Evolutionary conservation across 2,888 invertebrate species (phyloP).

Genomic region (Zaprionus lineosus): DNA sequence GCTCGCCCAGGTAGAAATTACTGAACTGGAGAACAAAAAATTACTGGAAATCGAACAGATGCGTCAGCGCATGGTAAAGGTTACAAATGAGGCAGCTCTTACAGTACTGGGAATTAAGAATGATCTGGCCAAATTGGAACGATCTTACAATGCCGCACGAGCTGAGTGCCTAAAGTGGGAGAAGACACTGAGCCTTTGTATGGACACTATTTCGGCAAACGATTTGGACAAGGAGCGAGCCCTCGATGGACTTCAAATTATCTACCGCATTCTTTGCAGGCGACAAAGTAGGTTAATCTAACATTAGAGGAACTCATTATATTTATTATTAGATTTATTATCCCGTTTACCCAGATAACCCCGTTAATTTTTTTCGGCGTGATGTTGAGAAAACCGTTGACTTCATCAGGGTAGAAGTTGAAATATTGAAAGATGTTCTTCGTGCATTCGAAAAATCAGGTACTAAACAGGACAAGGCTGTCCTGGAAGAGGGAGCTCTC

Average conservation of each 20-base stretch:
- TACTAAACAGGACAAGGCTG: constrained; percentile 33
- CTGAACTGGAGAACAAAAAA: constrained; percentile 72
- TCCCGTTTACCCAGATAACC: constrained; percentile 19
- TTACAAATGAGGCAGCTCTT: constrained; percentile 80
- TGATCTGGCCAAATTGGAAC: constrained; percentile 77
- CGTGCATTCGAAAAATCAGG: constrained; percentile 31
- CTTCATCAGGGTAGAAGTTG: constrained; percentile 49
- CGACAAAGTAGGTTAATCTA: constrained; percentile 67
- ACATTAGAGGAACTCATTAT: not conserved
- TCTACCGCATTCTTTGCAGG: constrained; percentile 77
- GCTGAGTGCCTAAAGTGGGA: constrained; percentile 80
- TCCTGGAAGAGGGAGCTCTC: constrained; percentile 2
- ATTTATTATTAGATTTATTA: not conserved
- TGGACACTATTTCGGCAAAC: constrained; percentile 69
- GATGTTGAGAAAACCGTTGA: constrained; percentile 43
- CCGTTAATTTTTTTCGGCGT: constrained; percentile 9
- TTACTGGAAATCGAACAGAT: constrained; percentile 79
- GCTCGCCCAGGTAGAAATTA: constrained; percentile 81
- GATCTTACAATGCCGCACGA: constrained; percentile 73
- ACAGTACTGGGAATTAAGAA: constrained; percentile 81
- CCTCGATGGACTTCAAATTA: constrained; percentile 77
- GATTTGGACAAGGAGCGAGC: constrained; percentile 75
- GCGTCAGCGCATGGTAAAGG: constrained; percentile 80
- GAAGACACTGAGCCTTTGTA: constrained; percentile 75
- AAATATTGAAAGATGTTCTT: constrained; percentile 32